Base-by-base conservation (phyloP, 2,113 vertebrate species). In the Gobius niger region DNA sequence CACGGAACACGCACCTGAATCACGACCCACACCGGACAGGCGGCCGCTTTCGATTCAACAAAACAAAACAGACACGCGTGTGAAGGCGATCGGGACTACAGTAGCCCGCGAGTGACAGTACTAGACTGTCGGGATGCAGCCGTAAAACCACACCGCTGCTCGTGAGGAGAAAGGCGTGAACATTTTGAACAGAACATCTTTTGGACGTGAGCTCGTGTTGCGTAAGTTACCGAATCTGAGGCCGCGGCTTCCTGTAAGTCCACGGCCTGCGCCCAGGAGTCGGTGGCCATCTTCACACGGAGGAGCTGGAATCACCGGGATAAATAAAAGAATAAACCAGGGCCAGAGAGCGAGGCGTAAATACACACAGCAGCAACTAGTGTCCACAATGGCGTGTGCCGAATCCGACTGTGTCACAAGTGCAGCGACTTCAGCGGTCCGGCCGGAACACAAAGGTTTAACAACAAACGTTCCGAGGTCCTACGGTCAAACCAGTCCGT, bases 241-340 rank as follows among this genome's bases (percentile, higher is more conserved):
- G 95, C 96, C 16, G 95, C 95, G 1, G 95, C 95, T 84, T 98
- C 96, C 87, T 98, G 96, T 82, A 95, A 92, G 60, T 98, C 96
- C 77, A 98, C 96, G 9, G 96, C 96, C 85, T 94, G 87, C 6
- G 96, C 96, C 96, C 95, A 98, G 3, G 96, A 98, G 82, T 98
- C 95, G 47, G 96, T 94, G 68, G 96, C 94, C 96, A 98, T 97
- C 57, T 4, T 70, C 64, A 64, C 60, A 18, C 65, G 63, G 1
- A 5, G 63, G 68, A 41, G 11, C 57, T 61, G 2, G 24, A 34
- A 34, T 56, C 15, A 24, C 14, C 1, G 7, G 9, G 44, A 44
- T 70, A 75, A 41, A 16, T 16, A n/a, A 12, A 12, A 70, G 9
- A 42, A n/a, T 4, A 56, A 9, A 59, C 70, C 64, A n/a, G 57